Evolutionary conservation across 2,113 vertebrate genomes (phyloP).

Genomic region (Etheostoma spectabile): DNA sequence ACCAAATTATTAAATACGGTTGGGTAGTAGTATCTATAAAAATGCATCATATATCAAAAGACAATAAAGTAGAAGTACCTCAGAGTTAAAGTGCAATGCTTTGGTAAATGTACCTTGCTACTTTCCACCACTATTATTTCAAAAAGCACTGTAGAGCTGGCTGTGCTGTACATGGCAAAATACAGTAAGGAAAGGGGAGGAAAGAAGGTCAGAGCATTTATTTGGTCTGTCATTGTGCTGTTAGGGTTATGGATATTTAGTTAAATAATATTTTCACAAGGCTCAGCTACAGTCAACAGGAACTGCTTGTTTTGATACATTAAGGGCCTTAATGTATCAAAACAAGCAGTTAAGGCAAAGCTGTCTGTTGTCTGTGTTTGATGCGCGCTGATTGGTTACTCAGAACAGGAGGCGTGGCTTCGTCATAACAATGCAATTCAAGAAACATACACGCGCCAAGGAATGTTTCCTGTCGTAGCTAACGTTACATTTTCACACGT

Average conservation of each 20-base stretch:
- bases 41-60: neutral
- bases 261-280: neutral
- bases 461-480: conserved; percentile 75
- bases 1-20: neutral
- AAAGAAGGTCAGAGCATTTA: neutral
- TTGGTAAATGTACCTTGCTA: neutral
- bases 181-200: neutral
- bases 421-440: conserved; percentile 77
- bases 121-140: neutral
- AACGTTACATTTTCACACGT: neutral
- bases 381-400: conserved; percentile 45
- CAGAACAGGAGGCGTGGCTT: conserved; percentile 68
- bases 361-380: conserved; percentile 66
- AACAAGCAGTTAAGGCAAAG: too few relatives aligned
- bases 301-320: conserved; percentile 65
- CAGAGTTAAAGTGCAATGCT: neutral
- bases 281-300: conserved; percentile 3
- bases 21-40: neutral
- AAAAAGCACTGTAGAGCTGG: neutral
- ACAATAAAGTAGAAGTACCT: neutral
- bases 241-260: neutral
- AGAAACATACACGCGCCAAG: conserved; percentile 79
- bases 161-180: neutral
- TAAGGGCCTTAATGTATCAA: too few relatives aligned
- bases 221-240: neutral